Evolutionary conservation across 2,888 invertebrate genomes (phyloP).

Genomic region (Neoascia interrupta): DNA sequence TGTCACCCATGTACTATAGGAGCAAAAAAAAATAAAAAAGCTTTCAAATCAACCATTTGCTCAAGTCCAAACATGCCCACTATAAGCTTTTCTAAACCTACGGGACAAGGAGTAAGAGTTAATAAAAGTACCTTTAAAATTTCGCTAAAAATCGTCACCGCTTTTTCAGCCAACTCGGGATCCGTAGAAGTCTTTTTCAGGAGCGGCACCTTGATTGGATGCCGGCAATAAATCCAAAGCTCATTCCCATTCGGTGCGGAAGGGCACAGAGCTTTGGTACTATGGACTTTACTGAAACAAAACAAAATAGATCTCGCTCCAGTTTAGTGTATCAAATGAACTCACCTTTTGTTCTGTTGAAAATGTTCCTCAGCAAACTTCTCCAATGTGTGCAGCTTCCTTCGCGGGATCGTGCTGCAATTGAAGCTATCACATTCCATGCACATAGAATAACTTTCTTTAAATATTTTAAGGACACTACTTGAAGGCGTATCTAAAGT

Average conservation of each 20-base stretch:
- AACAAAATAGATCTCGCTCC: neutral
- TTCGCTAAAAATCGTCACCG: slow-evolving; percentile 87
- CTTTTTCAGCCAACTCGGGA: slow-evolving; percentile 86
- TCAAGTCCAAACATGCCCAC: too few species aligned
- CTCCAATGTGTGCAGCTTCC: slow-evolving; percentile 90
- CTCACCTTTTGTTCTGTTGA: slow-evolving; percentile 78
- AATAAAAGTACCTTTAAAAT: slow-evolving; percentile 87
- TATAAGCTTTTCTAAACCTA: too few species aligned
- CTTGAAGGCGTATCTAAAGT: slow-evolving; percentile 87
- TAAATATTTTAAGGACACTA: slow-evolving; percentile 84
- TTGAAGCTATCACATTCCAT: slow-evolving; percentile 80
- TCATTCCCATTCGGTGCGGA: too few species aligned
- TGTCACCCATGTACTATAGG: slow-evolving; percentile 90
- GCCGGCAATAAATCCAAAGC: slow-evolving; percentile 90
- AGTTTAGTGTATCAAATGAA: neutral
- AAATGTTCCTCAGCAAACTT: slow-evolving; percentile 92
- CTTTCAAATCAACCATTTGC: too few species aligned
- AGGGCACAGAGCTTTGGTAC: too few species aligned
- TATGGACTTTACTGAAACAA: too few species aligned
- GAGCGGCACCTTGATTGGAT: slow-evolving; percentile 90
- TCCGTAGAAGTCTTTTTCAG: slow-evolving; percentile 87
- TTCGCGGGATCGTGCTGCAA: slow-evolving; percentile 83
- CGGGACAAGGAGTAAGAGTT: too few species aligned
- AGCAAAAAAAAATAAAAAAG: too few species aligned
- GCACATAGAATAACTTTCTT: slow-evolving; percentile 80